phyloP scores from a whole-genome alignment of 2,888 invertebrate species.

The Sthenelais limicola region DNA sequence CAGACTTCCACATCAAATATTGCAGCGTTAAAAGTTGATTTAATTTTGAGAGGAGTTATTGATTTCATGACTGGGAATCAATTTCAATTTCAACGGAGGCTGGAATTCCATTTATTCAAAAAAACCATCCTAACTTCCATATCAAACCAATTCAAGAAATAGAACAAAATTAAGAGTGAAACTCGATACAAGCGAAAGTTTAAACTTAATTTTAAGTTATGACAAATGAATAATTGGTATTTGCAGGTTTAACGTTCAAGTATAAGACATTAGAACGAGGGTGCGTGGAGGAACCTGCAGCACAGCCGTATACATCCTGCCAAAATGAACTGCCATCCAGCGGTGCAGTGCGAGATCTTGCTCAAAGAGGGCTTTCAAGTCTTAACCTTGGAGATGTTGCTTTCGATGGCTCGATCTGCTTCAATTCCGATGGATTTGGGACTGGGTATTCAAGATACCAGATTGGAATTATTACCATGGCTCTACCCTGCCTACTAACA shows the following conservation, averaged over 20 bases:
- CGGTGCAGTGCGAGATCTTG: background rate
- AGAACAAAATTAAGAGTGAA: no score
- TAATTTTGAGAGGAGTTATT: no score
- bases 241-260: background rate
- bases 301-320: background rate
- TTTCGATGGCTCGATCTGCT: conserved; percentile 5
- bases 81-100: background rate
- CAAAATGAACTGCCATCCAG: conserved; percentile 6
- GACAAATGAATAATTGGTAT: background rate
- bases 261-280: conserved; percentile 15
- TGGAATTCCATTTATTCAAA: no score
- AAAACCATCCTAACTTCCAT: no score
- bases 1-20: no score
- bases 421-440: background rate
- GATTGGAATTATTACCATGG: no score
- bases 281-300: background rate
- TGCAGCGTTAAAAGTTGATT: no score
- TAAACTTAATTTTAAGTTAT: background rate
- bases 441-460: no score
- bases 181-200: no score
- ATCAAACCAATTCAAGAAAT: no score
- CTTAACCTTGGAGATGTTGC: background rate
- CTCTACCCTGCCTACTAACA: no score
- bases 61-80: background rate
- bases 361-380: background rate